phyloP scores from a whole-genome alignment of 2,113 vertebrate species.

The Poeciliopsis retropinna region DNA sequence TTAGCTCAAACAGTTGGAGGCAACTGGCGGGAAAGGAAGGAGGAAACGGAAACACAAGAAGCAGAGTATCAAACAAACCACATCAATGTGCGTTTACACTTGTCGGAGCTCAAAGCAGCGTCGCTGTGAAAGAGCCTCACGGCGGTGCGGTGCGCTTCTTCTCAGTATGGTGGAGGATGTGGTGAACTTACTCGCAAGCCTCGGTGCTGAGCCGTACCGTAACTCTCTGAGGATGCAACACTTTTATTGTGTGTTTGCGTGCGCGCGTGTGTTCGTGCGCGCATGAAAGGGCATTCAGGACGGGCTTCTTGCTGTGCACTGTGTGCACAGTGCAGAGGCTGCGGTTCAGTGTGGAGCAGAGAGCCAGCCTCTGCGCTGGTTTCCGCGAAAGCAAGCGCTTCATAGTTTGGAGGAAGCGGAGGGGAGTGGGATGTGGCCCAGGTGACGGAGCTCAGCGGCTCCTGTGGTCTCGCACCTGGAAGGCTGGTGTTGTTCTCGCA shows the following conservation, averaged over 20 bases:
- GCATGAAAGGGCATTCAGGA: constrained; percentile 21
- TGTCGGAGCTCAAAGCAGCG: constrained; percentile 8
- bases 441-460: constrained; percentile 61
- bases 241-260: neutral
- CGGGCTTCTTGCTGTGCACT: constrained; percentile 35
- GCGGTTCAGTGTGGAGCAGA: constrained; percentile 54
- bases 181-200: constrained; percentile 52
- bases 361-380: constrained; percentile 24
- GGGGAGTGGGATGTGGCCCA: constrained; percentile 60
- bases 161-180: constrained; percentile 72
- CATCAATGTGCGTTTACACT: constrained; percentile 44
- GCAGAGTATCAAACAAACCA: constrained; percentile 60
- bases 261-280: neutral
- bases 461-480: constrained; percentile 65
- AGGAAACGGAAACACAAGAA: constrained; percentile 50
- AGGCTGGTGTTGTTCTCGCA: constrained; percentile 8
- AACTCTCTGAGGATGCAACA: constrained; percentile 34
- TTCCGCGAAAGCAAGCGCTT: constrained; percentile 71
- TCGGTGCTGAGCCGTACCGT: constrained; percentile 30
- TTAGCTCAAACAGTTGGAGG: constrained; percentile 15
- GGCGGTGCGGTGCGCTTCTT: constrained; percentile 54
- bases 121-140: constrained; percentile 30
- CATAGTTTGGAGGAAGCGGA: constrained; percentile 20
- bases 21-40: constrained; percentile 30
- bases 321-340: constrained; percentile 46